These are phyloP conservation scores for Diplodus puntazzo DNA, from an alignment of 2,797 vertebrate species.

Conservation along the genomic window DNA sequence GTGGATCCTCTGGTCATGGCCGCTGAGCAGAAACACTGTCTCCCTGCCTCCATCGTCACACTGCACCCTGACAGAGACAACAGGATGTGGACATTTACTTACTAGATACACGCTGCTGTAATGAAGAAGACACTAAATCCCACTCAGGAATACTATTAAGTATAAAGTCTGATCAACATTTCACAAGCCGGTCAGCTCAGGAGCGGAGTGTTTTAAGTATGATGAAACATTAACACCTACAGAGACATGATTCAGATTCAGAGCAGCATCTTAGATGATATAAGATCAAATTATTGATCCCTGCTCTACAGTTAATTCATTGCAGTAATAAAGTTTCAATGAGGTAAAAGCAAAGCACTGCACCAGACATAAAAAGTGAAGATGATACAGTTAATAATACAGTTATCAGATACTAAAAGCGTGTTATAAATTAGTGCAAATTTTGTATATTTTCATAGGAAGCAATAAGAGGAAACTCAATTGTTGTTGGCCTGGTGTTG, in stretches of 20 bases:
- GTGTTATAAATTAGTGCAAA: neutral
- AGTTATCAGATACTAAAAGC: neutral
- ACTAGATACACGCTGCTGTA: neutral
- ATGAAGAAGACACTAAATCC: neutral
- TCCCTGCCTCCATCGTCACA: conserved; percentile 85
- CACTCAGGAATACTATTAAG: neutral
- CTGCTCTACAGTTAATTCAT: neutral
- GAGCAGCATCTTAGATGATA: too few relatives aligned
- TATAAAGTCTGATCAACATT: neutral
- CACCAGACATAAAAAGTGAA: neutral
- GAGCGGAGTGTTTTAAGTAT: neutral
- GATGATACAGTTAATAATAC: neutral
- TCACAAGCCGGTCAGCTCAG: neutral
- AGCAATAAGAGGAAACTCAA: too few relatives aligned
- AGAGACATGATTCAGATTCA: neutral
- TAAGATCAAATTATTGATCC: too few relatives aligned
- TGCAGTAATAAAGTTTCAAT: neutral
- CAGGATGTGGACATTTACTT: neutral
- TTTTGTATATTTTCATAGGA: too few relatives aligned
- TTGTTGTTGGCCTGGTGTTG: neutral
- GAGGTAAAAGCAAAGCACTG: neutral
- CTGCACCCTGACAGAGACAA: conserved; percentile 81
- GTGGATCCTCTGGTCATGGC: conserved; percentile 92
- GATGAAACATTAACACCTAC: neutral
- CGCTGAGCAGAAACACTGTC: conserved; percentile 93